phyloP scores from a whole-genome alignment of 1,140 invertebrate genomes.

The Tribolium madens region DNA sequence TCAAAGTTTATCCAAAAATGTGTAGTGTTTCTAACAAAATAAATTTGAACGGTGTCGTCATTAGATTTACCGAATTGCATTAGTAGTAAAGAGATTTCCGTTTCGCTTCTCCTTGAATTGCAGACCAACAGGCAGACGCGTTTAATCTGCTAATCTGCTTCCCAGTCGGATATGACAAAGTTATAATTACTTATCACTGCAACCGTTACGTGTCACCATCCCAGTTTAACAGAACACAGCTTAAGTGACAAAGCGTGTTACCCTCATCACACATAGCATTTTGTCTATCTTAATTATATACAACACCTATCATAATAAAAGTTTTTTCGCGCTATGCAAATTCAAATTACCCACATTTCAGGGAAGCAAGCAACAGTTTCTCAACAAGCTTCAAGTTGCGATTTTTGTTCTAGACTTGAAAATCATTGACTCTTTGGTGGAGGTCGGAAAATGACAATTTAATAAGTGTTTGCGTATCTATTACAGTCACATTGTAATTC shows the following conservation, averaged over 20 bases:
- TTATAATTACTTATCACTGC: constrained; percentile 45
- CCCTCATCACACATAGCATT: constrained; percentile 25
- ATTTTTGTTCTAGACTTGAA: not conserved
- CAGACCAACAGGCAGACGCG: constrained; percentile 14
- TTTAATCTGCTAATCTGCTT: constrained; percentile 28
- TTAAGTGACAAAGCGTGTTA: constrained; percentile 45
- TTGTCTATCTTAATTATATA: constrained; percentile 34
- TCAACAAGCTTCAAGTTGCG: not conserved
- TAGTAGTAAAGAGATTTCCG: constrained; percentile 5
- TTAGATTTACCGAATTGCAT: constrained; percentile 1
- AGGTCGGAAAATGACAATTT: not conserved
- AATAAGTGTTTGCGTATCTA: not conserved
- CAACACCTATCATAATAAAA: not conserved
- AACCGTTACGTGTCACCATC: constrained; percentile 32
- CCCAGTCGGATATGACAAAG: constrained; percentile 26
- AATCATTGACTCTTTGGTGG: not conserved
- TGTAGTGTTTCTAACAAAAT: not conserved
- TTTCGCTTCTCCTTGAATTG: not conserved
- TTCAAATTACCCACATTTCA: not conserved
- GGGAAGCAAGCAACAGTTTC: not conserved
- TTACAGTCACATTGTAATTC: not conserved
- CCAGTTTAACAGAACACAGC: constrained; percentile 34
- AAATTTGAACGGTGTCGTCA: not conserved
- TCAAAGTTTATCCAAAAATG: not conserved
- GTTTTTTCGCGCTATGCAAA: not conserved